phyloP scores from a whole-genome alignment of 2,113 vertebrate species.

The Jacana jacana region DNA sequence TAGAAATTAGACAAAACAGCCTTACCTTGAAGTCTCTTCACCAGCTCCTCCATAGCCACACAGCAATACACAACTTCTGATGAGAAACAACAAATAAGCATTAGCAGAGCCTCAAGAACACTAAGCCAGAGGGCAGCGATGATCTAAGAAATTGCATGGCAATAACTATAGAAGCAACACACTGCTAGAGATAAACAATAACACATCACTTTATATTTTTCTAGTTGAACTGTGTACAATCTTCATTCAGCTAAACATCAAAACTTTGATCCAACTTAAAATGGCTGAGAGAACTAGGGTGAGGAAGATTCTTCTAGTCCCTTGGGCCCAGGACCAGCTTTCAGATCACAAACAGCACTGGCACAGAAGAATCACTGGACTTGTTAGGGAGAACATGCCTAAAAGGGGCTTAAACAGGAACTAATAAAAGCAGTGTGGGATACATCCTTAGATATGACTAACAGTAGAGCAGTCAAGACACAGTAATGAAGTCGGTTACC shows the following conservation, averaged over 20 bases:
- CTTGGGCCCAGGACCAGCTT: not conserved
- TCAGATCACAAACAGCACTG: not conserved
- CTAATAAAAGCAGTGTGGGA: fast-evolving
- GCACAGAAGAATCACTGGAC: not conserved
- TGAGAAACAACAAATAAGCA: not conserved
- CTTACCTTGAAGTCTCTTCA: not conserved
- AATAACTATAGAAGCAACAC: not conserved
- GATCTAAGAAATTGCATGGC: not conserved
- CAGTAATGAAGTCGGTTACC: not conserved
- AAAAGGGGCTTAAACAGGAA: not conserved
- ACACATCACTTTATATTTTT: not conserved
- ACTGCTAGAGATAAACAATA: not conserved
- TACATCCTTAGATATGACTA: not conserved
- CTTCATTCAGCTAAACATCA: not conserved
- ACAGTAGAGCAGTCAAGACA: not conserved
- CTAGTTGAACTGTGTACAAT: not conserved
- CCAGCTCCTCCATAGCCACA: not conserved
- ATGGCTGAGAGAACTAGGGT: not conserved
- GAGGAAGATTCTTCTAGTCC: not conserved
- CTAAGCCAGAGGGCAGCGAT: not conserved
- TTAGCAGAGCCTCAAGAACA: not conserved
- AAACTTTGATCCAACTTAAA: not conserved
- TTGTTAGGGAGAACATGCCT: not conserved
- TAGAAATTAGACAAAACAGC: not conserved
- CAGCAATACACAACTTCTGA: not conserved